Evolutionary conservation across 2,113 vertebrate genomes (phyloP), one percentile per base, ranked within the genome.

Genomic region (Caloenas nicobarica): DNA sequence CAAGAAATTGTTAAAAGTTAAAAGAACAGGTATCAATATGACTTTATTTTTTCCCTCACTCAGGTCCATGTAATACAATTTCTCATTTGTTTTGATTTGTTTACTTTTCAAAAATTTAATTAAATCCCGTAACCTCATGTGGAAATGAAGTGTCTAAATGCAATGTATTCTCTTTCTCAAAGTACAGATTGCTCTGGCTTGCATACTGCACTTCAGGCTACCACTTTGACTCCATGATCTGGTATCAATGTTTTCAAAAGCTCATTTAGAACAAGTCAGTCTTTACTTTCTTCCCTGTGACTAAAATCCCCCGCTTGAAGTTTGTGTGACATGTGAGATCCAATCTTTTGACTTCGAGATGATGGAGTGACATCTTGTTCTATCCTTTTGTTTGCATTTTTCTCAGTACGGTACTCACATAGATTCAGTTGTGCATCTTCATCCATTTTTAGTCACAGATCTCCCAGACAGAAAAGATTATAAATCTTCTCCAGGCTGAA

Each of bases 61-160:
- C 22, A 68, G 54, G n/a, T 70, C 46, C 34, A 58, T 64, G 12
- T 51, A 87, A 76, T 68, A 26, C 7, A 33, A 6, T 89, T 94
- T 81, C 61, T 89, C 8, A 68, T 86, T 81, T 91, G 36, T 79
- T 94, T 87, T 86, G 4, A 2, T 64, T 88, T 86, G n/a, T 64
- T 95, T 93, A 71, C 57, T 29, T 74, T 91, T 85, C 61, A 85
- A 74, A 86, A 93, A 77, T 73, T 48, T 54, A 69, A 73, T 86
- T 92, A 24, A 53, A 54, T 84, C 36, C 14, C 17, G 29, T 50
- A 81, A 60, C 65, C 7, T 91, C 38, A 56, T 51, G 79, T 31
- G 57, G 53, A 93, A 93, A 85, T 87, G 28, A 51, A 91, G 33
- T 7, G 56, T 68, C 38, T 33, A 81, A 85, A 68, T 51, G 21